These are phyloP conservation scores for Sebastes umbrosus DNA, from an alignment of 2,797 vertebrate species.

Conservation along the genomic window DNA sequence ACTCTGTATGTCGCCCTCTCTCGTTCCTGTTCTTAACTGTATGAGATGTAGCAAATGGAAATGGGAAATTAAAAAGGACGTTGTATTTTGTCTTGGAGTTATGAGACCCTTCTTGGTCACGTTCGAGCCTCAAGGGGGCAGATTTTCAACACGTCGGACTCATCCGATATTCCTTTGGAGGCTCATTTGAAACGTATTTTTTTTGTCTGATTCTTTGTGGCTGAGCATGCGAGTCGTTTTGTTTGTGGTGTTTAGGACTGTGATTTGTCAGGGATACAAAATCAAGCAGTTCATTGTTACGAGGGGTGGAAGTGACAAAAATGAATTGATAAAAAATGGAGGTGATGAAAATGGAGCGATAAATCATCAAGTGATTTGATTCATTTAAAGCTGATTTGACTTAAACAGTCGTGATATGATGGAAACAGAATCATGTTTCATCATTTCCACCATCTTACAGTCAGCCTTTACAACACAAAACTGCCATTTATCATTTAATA, in stretches of 20 bases:
- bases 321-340: too few species aligned
- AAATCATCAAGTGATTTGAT: too few species aligned
- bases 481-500: too few species aligned
- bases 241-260: conserved; percentile 44
- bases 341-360: too few species aligned
- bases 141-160: not conserved
- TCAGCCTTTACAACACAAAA: too few species aligned
- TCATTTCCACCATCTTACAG: too few species aligned
- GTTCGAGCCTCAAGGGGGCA: not conserved
- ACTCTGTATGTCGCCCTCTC: conserved; percentile 72
- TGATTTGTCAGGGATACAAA: conserved; percentile 22
- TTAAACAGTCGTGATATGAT: too few species aligned
- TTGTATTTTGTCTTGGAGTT: conserved; percentile 72
- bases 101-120: conserved; percentile 37
- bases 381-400: too few species aligned
- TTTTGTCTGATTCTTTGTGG: conserved; percentile 39
- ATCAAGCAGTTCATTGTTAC: not conserved
- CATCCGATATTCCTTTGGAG: conserved; percentile 2
- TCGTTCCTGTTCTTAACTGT: conserved; percentile 75
- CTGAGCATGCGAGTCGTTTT: conserved; percentile 43
- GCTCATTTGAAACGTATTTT: conserved; percentile 31
- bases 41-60: conserved; percentile 77
- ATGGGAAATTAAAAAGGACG: conserved; percentile 73
- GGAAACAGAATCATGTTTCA: too few species aligned
- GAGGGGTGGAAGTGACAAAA: not conserved